Percentiles rank a stretch among this genome's conserved stretches.
Evolutionary conservation across 2,888 invertebrate species (phyloP).

Genomic region (Meloe dianella): DNA sequence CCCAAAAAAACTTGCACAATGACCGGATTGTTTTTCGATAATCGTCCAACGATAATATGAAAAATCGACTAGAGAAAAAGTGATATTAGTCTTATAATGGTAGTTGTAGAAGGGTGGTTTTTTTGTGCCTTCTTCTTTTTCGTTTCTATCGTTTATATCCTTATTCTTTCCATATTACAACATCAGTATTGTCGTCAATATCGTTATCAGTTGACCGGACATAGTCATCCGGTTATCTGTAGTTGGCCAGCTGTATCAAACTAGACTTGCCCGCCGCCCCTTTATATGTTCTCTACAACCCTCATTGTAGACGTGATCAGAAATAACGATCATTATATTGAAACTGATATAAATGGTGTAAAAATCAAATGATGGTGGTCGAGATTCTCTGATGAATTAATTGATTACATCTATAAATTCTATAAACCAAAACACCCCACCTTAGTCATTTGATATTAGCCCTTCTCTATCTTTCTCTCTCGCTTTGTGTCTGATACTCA

Average conservation of each 20-base stretch:
- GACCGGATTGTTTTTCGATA: background rate
- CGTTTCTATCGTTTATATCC: no score
- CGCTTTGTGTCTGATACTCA: background rate
- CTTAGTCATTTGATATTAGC: background rate
- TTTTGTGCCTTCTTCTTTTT: background rate
- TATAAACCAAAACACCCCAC: background rate
- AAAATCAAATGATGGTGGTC: no score
- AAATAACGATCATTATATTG: constrained; percentile 40
- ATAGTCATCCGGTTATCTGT: constrained; percentile 38
- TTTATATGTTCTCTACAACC: constrained; percentile 23
- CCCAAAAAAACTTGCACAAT: background rate
- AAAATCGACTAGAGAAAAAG: background rate
- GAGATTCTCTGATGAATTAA: no score
- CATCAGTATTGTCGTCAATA: constrained; percentile 29
- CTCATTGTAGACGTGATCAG: constrained; percentile 44
- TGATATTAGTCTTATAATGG: background rate
- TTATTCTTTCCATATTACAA: background rate
- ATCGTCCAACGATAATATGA: background rate
- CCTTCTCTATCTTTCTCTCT: background rate
- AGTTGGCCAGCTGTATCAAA: constrained; percentile 36
- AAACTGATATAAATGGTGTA: no score
- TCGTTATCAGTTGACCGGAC: constrained; percentile 38
- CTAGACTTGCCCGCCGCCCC: constrained; percentile 13
- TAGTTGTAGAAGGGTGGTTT: background rate
- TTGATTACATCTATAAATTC: background rate